These are phyloP conservation scores for Eupsilia transversa DNA, from an alignment of 2,888 invertebrate species.

Conservation along the genomic window DNA sequence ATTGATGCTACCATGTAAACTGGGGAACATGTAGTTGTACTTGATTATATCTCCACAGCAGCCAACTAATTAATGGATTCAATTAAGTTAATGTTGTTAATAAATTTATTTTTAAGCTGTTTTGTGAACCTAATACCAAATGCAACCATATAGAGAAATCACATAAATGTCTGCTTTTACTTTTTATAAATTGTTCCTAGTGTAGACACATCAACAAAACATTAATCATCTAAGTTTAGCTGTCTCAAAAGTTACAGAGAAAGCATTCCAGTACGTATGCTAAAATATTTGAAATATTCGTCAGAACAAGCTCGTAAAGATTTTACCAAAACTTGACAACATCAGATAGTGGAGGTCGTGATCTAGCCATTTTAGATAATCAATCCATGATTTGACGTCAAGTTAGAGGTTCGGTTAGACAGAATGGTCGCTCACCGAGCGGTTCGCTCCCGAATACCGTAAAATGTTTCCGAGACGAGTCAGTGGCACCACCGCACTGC, in stretches of 20 bases:
- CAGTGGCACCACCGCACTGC: slow-evolving; percentile 73
- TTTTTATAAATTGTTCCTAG: slow-evolving; percentile 45
- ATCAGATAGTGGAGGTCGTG: slow-evolving; percentile 79
- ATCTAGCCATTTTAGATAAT: slow-evolving; percentile 74
- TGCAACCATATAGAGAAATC: slow-evolving; percentile 23
- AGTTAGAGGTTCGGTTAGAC: slow-evolving; percentile 45
- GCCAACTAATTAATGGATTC: slow-evolving; percentile 40
- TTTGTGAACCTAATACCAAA: slow-evolving; percentile 40
- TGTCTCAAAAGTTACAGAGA: slow-evolving; percentile 45
- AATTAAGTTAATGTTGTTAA: slow-evolving; percentile 51
- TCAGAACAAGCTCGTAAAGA: slow-evolving; percentile 70
- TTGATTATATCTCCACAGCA: slow-evolving; percentile 34
- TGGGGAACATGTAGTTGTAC: slow-evolving; percentile 21
- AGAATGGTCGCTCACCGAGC: slow-evolving; percentile 65
- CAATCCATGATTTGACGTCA: slow-evolving; percentile 67
- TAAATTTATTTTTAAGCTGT: slow-evolving; percentile 40
- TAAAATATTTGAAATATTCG: slow-evolving; percentile 70
- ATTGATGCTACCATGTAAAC: slow-evolving; percentile 43
- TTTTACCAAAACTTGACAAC: slow-evolving; percentile 75
- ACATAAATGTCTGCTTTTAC: slow-evolving; percentile 46
- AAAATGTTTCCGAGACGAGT: slow-evolving; percentile 73
- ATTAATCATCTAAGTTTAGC: slow-evolving; percentile 39
- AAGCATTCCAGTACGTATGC: slow-evolving; percentile 49
- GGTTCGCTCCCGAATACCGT: slow-evolving; percentile 78
- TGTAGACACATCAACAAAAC: slow-evolving; percentile 45